Evolutionary conservation across 2,797 vertebrate species (phyloP).

Genomic region (Ispidina picta): DNA sequence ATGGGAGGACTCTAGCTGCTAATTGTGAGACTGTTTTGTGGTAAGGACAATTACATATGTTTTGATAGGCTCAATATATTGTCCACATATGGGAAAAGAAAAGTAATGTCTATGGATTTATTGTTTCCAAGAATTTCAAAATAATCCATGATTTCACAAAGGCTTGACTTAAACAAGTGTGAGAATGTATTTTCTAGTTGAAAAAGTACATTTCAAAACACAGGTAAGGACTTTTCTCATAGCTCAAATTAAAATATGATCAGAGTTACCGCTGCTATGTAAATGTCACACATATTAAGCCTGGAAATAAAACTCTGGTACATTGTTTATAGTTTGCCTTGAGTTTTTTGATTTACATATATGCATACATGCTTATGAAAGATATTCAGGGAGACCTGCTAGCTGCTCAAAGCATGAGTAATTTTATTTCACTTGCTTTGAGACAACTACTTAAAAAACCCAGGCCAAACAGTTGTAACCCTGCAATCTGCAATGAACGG

Average conservation of each 20-base stretch:
- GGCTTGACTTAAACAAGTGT: neutral
- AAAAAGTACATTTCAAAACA: neutral
- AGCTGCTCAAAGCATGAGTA: neutral
- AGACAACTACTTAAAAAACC: neutral
- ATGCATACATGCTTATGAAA: neutral
- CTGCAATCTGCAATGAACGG: neutral
- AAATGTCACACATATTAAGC: neutral
- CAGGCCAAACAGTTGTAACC: neutral
- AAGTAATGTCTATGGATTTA: fast-evolving
- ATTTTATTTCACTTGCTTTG: conserved; percentile 45
- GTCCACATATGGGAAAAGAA: neutral
- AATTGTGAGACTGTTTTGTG: neutral
- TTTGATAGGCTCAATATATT: neutral
- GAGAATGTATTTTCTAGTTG: neutral
- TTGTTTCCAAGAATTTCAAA: neutral
- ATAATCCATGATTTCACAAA: neutral
- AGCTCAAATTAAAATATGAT: neutral
- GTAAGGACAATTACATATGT: neutral
- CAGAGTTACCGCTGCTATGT: neutral
- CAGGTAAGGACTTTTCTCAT: neutral
- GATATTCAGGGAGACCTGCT: neutral
- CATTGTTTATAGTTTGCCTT: neutral
- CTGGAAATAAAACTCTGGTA: neutral
- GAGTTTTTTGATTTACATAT: neutral
- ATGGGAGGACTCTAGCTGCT: neutral